Evolutionary conservation across 2,888 invertebrate species (phyloP).

Genomic region (Xiphydria camelus): DNA sequence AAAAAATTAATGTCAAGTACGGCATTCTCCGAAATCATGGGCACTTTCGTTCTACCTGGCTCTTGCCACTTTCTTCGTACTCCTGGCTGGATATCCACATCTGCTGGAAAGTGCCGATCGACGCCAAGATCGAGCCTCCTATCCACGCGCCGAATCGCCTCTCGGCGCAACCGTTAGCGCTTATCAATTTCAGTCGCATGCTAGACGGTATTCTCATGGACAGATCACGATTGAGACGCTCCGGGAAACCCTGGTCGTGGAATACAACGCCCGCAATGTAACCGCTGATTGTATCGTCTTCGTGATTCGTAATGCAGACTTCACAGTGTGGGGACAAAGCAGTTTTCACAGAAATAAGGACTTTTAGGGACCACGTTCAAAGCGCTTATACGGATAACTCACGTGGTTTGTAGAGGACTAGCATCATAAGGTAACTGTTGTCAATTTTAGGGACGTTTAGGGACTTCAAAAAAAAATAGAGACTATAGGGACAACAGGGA

Average conservation of each 20-base stretch:
- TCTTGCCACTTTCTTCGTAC: constrained; percentile 97
- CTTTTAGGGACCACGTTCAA: too few species aligned
- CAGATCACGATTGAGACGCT: constrained; percentile 86
- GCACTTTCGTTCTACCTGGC: constrained; percentile 95
- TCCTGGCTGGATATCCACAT: constrained; percentile 99
- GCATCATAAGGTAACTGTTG: too few species aligned
- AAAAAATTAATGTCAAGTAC: too few species aligned
- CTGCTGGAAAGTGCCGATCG: constrained; percentile 98
- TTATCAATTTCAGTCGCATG: constrained; percentile 91
- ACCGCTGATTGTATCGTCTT: too few species aligned
- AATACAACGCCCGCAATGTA: too few species aligned
- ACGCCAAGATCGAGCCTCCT: constrained; percentile 96
- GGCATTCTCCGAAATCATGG: too few species aligned
- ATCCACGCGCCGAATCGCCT: constrained; percentile 97
- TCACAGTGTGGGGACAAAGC: too few species aligned
- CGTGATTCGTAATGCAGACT: too few species aligned
- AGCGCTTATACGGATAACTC: too few species aligned
- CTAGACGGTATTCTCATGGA: constrained; percentile 87
- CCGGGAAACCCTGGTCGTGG: constrained; percentile 91
- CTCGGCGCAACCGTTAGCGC: constrained; percentile 88
- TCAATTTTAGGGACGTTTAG: too few species aligned
- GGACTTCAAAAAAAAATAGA: neutral
- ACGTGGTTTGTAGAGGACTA: too few species aligned
- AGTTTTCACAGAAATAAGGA: too few species aligned
- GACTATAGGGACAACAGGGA: neutral